Evolutionary conservation across 2,113 vertebrate genomes (phyloP).

Genomic region (Pseudorhombus dupliciocellatus): DNA sequence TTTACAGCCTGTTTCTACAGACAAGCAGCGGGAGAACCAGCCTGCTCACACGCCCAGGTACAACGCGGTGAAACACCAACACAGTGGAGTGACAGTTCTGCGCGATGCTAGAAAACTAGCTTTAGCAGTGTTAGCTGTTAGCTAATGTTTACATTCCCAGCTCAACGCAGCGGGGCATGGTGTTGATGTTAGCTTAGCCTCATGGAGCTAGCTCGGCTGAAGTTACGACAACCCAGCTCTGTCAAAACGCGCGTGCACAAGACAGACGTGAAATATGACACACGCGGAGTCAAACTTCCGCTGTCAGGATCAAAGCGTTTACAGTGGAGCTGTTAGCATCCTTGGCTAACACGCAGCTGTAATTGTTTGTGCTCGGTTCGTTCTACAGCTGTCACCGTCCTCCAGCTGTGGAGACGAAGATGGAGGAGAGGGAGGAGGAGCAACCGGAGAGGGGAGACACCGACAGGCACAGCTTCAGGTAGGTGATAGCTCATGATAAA

Average conservation of each 20-base stretch:
- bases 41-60: too few relatives aligned
- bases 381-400: background rate
- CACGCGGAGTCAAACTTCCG: too few relatives aligned
- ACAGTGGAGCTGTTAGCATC: too few relatives aligned
- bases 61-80: too few relatives aligned
- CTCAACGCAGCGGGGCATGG: background rate
- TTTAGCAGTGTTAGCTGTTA: background rate
- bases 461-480: conserved; percentile 73
- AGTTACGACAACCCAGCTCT: background rate
- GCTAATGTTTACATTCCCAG: background rate
- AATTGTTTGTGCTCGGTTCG: too few relatives aligned
- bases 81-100: too few relatives aligned
- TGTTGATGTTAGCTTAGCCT: background rate
- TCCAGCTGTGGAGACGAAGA: conserved; percentile 21
- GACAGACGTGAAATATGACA: too few relatives aligned
- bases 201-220: background rate
- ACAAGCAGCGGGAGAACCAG: too few relatives aligned
- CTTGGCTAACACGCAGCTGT: too few relatives aligned
- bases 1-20: too few relatives aligned
- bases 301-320: background rate
- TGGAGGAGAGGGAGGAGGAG: conserved; percentile 63
- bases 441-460: conserved; percentile 5
- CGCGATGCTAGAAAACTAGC: too few relatives aligned
- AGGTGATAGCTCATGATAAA: background rate
- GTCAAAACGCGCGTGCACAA: background rate